Percentiles rank a stretch among this genome's conserved stretches.
Evolutionary conservation across 1,140 invertebrate genomes (phyloP).

Genomic region (Papilio dardanus): DNA sequence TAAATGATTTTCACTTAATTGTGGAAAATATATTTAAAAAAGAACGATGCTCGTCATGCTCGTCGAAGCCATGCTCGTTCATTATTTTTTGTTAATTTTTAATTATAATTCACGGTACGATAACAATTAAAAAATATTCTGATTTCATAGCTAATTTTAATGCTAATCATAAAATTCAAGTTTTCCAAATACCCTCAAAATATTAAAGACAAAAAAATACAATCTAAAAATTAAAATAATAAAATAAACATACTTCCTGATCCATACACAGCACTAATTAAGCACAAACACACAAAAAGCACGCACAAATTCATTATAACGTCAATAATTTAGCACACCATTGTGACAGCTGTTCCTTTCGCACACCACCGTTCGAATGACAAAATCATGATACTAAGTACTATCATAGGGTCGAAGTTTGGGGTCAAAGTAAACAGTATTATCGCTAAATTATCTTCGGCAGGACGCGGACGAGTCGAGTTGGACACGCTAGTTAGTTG

Average conservation of each 20-base stretch:
- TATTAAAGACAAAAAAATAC: neutral
- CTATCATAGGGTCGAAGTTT: constrained; percentile 62
- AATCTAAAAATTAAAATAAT: constrained; percentile 29
- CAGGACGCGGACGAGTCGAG: constrained; percentile 45
- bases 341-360: constrained; percentile 54
- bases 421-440: constrained; percentile 71
- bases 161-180: constrained; percentile 17
- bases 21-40: too few relatives aligned
- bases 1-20: too few relatives aligned
- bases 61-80: neutral
- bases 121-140: too few relatives aligned
- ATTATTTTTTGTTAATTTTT: neutral
- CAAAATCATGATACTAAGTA: constrained; percentile 59
- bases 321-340: constrained; percentile 48
- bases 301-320: constrained; percentile 71
- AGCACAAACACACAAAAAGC: constrained; percentile 69
- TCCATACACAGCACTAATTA: constrained; percentile 52
- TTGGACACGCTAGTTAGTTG: constrained; percentile 46
- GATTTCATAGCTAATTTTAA: neutral
- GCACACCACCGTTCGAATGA: constrained; percentile 60
- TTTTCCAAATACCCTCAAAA: neutral
- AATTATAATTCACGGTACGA: too few relatives aligned
- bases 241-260: constrained; percentile 66
- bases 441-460: constrained; percentile 67
- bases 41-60: too few relatives aligned